Conservation (phyloP, 2,888 invertebrate genomes). For the Drosophila mettleri region DNA sequence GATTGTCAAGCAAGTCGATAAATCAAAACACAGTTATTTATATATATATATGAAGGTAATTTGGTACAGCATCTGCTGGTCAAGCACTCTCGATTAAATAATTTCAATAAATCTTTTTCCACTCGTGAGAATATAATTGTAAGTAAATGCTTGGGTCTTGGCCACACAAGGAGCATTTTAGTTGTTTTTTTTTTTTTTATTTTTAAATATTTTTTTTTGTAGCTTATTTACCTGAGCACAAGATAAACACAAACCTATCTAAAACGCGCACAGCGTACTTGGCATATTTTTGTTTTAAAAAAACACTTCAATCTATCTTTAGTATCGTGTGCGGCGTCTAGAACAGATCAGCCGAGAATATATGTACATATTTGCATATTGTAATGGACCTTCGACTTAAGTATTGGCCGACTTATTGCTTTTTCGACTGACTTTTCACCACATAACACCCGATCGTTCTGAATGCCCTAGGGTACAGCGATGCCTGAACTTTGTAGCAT, state of each 20-base stretch:
- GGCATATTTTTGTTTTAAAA: constrained; percentile 20
- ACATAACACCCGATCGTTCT: too few relatives aligned
- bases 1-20: not conserved
- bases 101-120: not conserved
- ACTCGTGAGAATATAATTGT: constrained; percentile 43
- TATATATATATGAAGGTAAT: too few relatives aligned
- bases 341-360: constrained; percentile 30
- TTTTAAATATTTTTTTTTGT: constrained; percentile 48
- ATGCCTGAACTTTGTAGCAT: constrained; percentile 27
- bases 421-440: constrained; percentile 17
- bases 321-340: constrained; percentile 20
- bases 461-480: constrained; percentile 14
- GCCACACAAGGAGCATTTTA: constrained; percentile 58
- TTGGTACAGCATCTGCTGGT: constrained; percentile 1
- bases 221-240: constrained; percentile 54
- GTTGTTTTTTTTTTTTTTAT: too few relatives aligned
- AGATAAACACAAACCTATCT: constrained; percentile 59
- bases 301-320: constrained; percentile 44
- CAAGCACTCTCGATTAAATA: not conserved
- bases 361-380: constrained; percentile 44
- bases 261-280: constrained; percentile 22
- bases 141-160: constrained; percentile 45
- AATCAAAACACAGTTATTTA: too few relatives aligned
- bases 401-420: constrained; percentile 41
- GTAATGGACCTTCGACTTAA: constrained; percentile 48